A percentile compares a stretch with the other conserved stretches of the same genome.
phyloP scores from a whole-genome alignment of 1,140 invertebrate genomes.

The Diuraphis noxia region DNA sequence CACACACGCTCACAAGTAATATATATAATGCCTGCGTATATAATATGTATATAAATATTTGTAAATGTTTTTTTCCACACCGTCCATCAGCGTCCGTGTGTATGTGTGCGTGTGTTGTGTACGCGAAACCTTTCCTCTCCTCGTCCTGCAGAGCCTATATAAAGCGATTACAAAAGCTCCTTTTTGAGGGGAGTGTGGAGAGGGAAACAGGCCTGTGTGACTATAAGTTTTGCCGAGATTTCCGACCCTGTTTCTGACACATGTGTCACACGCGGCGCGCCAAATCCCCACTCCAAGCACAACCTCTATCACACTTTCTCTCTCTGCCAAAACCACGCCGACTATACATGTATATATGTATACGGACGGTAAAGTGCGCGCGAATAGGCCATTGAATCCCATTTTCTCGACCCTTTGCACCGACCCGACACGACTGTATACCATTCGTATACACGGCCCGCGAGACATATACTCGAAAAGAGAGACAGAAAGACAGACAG shows the following conservation, averaged over 20 bases:
- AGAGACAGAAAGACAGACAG: background rate
- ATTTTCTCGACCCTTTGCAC: background rate
- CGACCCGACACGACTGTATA: background rate
- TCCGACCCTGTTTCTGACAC: constrained; percentile 52
- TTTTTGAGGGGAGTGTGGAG: background rate
- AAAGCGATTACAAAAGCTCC: constrained; percentile 46
- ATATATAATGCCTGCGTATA: background rate
- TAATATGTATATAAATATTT: background rate
- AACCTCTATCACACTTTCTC: background rate
- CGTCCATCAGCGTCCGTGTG: background rate
- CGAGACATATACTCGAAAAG: background rate
- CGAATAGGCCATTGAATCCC: constrained; percentile 25
- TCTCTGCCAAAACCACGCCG: background rate
- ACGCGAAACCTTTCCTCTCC: background rate
- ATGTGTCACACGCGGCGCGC: constrained; percentile 44
- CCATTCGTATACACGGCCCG: background rate
- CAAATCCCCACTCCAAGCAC: background rate
- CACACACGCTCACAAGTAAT: background rate
- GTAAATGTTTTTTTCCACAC: constrained; percentile 8
- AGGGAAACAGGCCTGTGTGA: background rate
- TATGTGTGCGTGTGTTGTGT: background rate
- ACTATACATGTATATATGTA: background rate
- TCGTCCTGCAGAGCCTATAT: background rate
- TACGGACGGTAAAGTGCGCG: background rate
- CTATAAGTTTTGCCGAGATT: constrained; percentile 29